Evolutionary conservation across 2,113 vertebrate species (phyloP), one percentile per base, ranked within the genome.

Genomic region (Syrrhaptes paradoxus): DNA sequence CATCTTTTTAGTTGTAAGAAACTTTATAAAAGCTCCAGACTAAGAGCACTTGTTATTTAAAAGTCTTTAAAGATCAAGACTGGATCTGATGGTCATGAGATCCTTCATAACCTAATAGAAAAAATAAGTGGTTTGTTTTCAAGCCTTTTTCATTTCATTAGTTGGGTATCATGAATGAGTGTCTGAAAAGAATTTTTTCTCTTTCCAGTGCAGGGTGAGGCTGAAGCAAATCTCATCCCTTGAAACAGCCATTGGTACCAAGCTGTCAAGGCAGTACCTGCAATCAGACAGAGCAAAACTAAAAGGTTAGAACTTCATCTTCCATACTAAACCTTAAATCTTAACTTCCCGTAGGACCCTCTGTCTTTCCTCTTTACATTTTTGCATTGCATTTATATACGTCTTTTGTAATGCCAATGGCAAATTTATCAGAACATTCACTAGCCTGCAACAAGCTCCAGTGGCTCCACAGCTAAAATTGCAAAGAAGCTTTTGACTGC

Each of bases 111-210:
- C 45, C 63, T 19, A 61, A 31, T 32, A 87, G 79, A 92, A 97
- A 96, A 90, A 95, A 65, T 21, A 76, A 9, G 15, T 93, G 76
- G 46, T 36, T 93, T 92, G 34, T 90, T 96, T 90, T 92, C 72
- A 80, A 81, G 45, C 59, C 9, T 61, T 93, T 95, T 97, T 94
- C 51, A 6, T 97, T 95, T 96, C 83, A 93, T 89, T 78, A 29
- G 13, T 34, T 78, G 81, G 28, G 43, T 89, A 46, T 36, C 84
- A 79, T 51, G 79, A 95, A 95, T 85, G n/a, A 95, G 45, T 78
- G 67, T 96, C 76, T 93, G 70, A 93, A 97, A 97, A 96, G 36
- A 90, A 68, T 34, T 48, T 88, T 85, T 87, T 71, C 77, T 93
- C 81, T 84, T 92, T 92, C 70, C 77, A 86, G 67, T 9, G 12